Conservation (phyloP, 1,140 invertebrate genomes). For the Vanessa tameamea region DNA sequence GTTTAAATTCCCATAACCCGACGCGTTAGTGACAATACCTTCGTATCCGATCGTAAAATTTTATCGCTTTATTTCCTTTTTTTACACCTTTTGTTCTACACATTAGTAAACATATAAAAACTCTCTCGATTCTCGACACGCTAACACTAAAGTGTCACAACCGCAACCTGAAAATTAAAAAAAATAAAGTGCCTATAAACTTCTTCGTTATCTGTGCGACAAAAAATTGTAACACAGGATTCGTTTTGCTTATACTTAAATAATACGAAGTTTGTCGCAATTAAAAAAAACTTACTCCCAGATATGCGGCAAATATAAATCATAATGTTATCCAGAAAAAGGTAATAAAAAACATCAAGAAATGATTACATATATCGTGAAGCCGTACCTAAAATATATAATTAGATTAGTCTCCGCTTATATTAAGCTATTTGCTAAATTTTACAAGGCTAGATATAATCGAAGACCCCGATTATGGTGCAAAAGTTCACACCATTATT, state of each 20-base stretch:
- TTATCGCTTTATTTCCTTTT: conserved; percentile 72
- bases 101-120: conserved; percentile 44
- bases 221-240: conserved; percentile 9
- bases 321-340: too few species aligned
- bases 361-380: not conserved
- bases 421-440: conserved; percentile 5
- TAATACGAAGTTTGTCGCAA: not conserved
- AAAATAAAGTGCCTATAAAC: conserved; percentile 42
- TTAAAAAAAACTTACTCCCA: too few species aligned
- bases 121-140: conserved; percentile 23
- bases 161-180: conserved; percentile 28
- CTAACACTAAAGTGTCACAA: conserved; percentile 33
- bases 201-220: conserved; percentile 24
- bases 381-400: not conserved
- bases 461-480: not conserved
- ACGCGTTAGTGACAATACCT: conserved; percentile 55
- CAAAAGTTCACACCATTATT: conserved; percentile 5
- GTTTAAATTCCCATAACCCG: conserved; percentile 66
- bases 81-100: conserved; percentile 64
- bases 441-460: conserved; percentile 9
- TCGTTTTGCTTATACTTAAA: not conserved
- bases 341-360: not conserved
- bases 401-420: not conserved
- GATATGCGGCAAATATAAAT: too few species aligned
- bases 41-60: conserved; percentile 71